phyloP scores from a whole-genome alignment of 2,113 vertebrate species.

The Thryonomys swinderianus region DNA sequence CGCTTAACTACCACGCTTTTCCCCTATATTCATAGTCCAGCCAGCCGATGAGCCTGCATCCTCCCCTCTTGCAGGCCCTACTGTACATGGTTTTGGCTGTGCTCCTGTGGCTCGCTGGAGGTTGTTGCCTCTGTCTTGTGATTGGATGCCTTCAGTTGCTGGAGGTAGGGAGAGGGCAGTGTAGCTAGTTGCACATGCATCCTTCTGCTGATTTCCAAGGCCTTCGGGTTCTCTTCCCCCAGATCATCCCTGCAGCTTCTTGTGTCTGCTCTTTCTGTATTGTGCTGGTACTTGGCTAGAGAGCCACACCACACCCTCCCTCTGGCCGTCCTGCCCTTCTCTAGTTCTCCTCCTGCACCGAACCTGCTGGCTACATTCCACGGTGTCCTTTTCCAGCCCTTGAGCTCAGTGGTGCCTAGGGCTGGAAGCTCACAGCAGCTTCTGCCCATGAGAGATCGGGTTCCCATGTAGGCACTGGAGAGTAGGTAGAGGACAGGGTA shows the following conservation, averaged over 20 bases:
- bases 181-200: not conserved
- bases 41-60: not conserved
- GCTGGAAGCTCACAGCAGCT: not conserved
- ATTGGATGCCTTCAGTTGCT: not conserved
- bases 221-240: not conserved
- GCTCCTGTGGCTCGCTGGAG: not conserved
- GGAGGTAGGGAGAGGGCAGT: not conserved
- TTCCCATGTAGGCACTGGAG: not conserved
- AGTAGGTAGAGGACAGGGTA: not conserved
- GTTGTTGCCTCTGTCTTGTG: not conserved
- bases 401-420: not conserved
- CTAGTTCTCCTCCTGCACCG: not conserved
- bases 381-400: not conserved
- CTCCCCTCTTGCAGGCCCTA: not conserved
- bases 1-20: not conserved
- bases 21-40: not conserved
- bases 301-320: not conserved
- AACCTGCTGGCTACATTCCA: not conserved
- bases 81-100: not conserved
- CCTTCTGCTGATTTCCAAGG: not conserved
- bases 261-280: not conserved
- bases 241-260: not conserved
- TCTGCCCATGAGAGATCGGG: not conserved
- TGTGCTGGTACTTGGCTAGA: not conserved
- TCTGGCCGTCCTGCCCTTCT: not conserved